Conservation (phyloP, 2,888 invertebrate genomes). For the Anoplius nigerrimus region DNA sequence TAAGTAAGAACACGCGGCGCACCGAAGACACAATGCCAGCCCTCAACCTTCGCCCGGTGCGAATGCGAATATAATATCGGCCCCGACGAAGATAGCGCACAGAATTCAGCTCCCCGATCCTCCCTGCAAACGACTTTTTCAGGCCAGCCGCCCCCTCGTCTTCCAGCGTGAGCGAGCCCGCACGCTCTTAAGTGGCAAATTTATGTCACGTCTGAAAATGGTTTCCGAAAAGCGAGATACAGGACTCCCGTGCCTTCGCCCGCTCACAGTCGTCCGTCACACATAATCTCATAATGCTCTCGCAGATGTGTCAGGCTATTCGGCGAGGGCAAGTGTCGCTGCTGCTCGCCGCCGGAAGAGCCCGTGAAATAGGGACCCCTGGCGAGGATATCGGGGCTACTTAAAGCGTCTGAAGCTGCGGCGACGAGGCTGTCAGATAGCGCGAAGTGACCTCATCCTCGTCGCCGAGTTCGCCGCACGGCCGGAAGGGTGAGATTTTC, state of each 20-base stretch:
- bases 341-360: neutral
- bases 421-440: constrained; percentile 13
- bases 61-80: too few relatives aligned
- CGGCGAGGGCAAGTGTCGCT: constrained; percentile 26
- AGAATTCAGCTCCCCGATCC: too few relatives aligned
- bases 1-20: too few relatives aligned
- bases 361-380: neutral
- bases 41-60: too few relatives aligned
- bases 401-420: constrained; percentile 31
- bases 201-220: constrained; percentile 24
- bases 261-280: constrained; percentile 48
- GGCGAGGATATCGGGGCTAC: constrained; percentile 2
- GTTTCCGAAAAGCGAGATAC: constrained; percentile 5
- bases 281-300: constrained; percentile 48
- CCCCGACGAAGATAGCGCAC: too few relatives aligned
- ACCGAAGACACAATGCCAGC: too few relatives aligned
- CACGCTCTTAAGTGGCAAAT: neutral
- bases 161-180: too few relatives aligned
- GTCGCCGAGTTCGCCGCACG: too few relatives aligned
- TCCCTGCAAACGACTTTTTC: too few relatives aligned
- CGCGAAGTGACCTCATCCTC: too few relatives aligned
- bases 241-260: constrained; percentile 18
- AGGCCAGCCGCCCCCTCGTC: too few relatives aligned
- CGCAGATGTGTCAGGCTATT: constrained; percentile 29
- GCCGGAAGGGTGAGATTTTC: neutral